A percentile compares a stretch with the other conserved stretches of the same genome.
Conservation (phyloP, 2,888 invertebrate species). For the Drosophila meridiana region DNA sequence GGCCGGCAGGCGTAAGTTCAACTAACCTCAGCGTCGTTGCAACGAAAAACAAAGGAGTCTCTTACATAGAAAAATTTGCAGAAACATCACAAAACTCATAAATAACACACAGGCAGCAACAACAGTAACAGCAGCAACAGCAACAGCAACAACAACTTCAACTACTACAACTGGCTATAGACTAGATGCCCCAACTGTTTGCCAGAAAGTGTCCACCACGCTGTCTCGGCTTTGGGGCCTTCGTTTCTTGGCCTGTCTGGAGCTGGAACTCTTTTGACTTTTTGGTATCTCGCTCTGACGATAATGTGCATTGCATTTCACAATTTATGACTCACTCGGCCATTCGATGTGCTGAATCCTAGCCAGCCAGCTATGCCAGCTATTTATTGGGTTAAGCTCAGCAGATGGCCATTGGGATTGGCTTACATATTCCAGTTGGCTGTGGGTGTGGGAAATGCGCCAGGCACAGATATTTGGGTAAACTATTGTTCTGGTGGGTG, state of each 20-base stretch:
- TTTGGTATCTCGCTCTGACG: slow-evolving; percentile 51
- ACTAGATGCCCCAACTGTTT: slow-evolving; percentile 46
- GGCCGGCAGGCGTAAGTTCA: slow-evolving; percentile 46
- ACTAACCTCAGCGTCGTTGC: slow-evolving; percentile 37
- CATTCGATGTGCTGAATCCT: slow-evolving; percentile 28
- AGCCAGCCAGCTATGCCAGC: slow-evolving; percentile 50
- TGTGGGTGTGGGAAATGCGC: slow-evolving; percentile 45
- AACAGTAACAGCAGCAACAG: slow-evolving; percentile 27
- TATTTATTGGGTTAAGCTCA: slow-evolving; percentile 75
- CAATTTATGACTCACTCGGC: slow-evolving; percentile 75
- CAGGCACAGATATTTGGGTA: slow-evolving; percentile 15
- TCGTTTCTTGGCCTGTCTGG: slow-evolving; percentile 16
- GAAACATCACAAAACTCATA: slow-evolving; percentile 82
- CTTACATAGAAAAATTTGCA: slow-evolving; percentile 81
- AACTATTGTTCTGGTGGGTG: slow-evolving; percentile 12
- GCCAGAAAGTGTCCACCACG: slow-evolving; percentile 74
- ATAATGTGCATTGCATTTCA: slow-evolving; percentile 73
- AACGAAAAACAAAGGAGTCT: slow-evolving; percentile 42
- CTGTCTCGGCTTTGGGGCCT: slow-evolving; percentile 17
- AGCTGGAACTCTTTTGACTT: slow-evolving; percentile 58
- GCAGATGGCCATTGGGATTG: slow-evolving; percentile 52
- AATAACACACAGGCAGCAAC: slow-evolving; percentile 63
- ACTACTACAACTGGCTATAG: slow-evolving; percentile 25
- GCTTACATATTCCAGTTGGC: slow-evolving; percentile 24
- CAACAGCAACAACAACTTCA: slow-evolving; percentile 34